These are phyloP conservation scores for Hestina assimilis DNA, from an alignment of 1,140 invertebrate species.

Conservation along the genomic window DNA sequence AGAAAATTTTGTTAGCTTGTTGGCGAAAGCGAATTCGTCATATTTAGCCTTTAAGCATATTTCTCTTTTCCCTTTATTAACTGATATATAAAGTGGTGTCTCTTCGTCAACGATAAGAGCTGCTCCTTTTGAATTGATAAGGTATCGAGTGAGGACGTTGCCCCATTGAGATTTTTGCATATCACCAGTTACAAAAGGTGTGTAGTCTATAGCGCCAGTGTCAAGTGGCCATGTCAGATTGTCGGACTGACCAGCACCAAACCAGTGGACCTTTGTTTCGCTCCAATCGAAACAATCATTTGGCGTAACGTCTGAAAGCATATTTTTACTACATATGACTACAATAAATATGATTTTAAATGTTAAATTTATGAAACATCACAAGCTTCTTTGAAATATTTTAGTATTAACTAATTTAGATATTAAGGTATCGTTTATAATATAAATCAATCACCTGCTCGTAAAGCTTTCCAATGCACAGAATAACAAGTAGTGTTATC, in stretches of 20 bases:
- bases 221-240: constrained; percentile 90
- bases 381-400: too few species aligned
- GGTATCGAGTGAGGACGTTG: constrained; percentile 88
- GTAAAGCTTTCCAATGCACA: constrained; percentile 88
- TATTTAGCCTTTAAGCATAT: constrained; percentile 87
- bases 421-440: too few species aligned
- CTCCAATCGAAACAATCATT: constrained; percentile 91
- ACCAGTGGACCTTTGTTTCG: constrained; percentile 84
- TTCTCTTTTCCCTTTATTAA: constrained; percentile 82
- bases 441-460: constrained; percentile 54
- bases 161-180: constrained; percentile 88
- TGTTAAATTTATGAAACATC: too few species aligned
- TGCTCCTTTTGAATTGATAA: constrained; percentile 90
- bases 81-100: constrained; percentile 88
- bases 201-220: constrained; percentile 83
- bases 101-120: constrained; percentile 87
- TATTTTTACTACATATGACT: too few species aligned
- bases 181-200: constrained; percentile 90
- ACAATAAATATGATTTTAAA: too few species aligned
- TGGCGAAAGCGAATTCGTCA: constrained; percentile 88
- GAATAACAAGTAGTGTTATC: constrained; percentile 87
- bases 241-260: constrained; percentile 88
- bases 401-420: background rate
- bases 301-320: constrained; percentile 78
- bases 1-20: constrained; percentile 81